A percentile compares a stretch with the other conserved stretches of the same genome.
phyloP scores from a whole-genome alignment of 2,113 vertebrate genomes.

The Melanocharis versteri region DNA sequence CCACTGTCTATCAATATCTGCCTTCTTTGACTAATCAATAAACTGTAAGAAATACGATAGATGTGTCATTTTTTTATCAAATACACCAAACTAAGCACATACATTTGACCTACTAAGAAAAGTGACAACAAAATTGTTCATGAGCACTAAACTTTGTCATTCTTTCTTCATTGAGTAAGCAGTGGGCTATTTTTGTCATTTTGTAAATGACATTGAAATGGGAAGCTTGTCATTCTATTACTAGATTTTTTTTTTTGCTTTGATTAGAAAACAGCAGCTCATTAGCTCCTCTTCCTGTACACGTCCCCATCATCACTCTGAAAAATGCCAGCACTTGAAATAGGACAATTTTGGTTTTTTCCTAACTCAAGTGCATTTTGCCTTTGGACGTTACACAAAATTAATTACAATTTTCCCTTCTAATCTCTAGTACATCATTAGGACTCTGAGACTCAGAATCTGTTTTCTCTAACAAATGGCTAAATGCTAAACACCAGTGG shows the following conservation, averaged over 20 bases:
- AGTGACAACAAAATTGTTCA: neutral
- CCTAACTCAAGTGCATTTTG: constrained; percentile 8
- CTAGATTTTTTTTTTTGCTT: neutral
- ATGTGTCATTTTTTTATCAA: neutral
- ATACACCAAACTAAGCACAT: neutral
- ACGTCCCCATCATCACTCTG: constrained; percentile 7
- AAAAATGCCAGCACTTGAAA: constrained; percentile 45
- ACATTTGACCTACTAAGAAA: neutral
- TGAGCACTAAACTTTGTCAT: neutral
- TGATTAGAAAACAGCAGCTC: constrained; percentile 57
- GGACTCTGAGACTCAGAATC: constrained; percentile 18
- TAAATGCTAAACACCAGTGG: constrained; percentile 36
- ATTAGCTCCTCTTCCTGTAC: constrained; percentile 51
- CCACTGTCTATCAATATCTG: neutral
- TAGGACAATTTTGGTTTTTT: neutral
- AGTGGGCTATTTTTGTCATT: constrained; percentile 14
- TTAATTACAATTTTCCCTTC: constrained; percentile 56
- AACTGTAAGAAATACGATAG: neutral
- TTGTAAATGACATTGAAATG: constrained; percentile 28
- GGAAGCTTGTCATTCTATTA: constrained; percentile 23
- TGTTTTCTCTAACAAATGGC: constrained; percentile 55
- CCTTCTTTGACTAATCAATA: neutral
- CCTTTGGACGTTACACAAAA: constrained; percentile 54
- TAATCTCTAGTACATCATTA: constrained; percentile 55
- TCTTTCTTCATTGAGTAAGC: neutral